These are phyloP conservation scores for Thunnus albacares DNA, from an alignment of 2,797 vertebrate genomes.

Conservation along the genomic window DNA sequence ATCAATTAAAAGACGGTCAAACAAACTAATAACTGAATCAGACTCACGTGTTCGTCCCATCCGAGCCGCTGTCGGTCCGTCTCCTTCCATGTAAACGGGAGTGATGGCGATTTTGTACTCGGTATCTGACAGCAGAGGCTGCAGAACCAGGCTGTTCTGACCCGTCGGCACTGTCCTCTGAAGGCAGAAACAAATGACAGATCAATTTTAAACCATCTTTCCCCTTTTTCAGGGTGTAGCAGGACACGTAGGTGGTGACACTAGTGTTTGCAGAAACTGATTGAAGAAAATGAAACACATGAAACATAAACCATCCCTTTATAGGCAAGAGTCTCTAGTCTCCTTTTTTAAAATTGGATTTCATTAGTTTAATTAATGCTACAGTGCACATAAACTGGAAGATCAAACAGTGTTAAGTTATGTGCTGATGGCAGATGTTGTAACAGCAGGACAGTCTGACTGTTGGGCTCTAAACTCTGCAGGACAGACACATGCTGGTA, in stretches of 20 bases:
- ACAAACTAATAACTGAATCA: background rate
- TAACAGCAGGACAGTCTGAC: slow-evolving; percentile 8
- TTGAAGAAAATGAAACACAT: no score
- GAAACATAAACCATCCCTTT: no score
- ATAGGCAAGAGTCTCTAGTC: background rate
- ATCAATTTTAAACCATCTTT: background rate
- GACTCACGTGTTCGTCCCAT: slow-evolving; percentile 92
- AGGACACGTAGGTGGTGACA: no score
- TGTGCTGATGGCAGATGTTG: background rate
- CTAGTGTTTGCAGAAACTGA: background rate
- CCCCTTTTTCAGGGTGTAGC: no score
- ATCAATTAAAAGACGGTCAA: no score
- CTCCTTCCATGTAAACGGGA: slow-evolving; percentile 89
- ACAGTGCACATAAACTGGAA: background rate
- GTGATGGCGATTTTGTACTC: slow-evolving; percentile 92
- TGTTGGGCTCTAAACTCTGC: background rate
- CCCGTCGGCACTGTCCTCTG: slow-evolving; percentile 89
- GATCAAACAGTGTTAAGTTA: background rate
- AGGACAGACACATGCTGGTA: background rate
- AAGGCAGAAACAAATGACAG: background rate
- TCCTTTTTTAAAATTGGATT: background rate
- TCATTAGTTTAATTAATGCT: background rate
- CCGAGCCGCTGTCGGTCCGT: slow-evolving; percentile 86
- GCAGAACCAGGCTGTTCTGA: slow-evolving; percentile 90
- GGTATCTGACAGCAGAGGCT: slow-evolving; percentile 91